These are phyloP conservation scores for Oxygymnocypris stewartii DNA, from an alignment of 2,113 vertebrate genomes.

Conservation along the genomic window DNA sequence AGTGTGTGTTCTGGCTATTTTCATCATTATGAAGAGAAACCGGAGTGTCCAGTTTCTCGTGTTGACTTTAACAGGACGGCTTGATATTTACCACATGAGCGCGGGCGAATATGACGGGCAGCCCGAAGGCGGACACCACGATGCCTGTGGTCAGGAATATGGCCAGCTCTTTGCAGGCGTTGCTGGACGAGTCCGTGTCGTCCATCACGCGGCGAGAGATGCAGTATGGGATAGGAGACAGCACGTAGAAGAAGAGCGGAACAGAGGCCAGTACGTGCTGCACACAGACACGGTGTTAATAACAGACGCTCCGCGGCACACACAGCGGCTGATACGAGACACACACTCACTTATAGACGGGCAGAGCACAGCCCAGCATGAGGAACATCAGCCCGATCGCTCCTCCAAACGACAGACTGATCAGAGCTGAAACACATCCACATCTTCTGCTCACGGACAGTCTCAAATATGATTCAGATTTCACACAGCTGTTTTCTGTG, in stretches of 20 bases:
- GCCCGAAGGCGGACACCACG: conserved; percentile 95
- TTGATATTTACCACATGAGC: conserved; percentile 83
- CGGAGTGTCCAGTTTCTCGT: too few relatives aligned
- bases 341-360: conserved; percentile 85
- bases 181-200: conserved; percentile 93
- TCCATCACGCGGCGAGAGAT: conserved; percentile 91
- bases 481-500: too few relatives aligned
- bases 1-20: too few relatives aligned
- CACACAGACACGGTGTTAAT: conserved; percentile 50
- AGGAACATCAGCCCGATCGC: conserved; percentile 97
- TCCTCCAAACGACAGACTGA: conserved; percentile 96
- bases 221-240: conserved; percentile 95
- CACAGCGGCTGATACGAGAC: background rate
- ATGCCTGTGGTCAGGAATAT: conserved; percentile 98
- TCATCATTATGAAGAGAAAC: too few relatives aligned
- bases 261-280: conserved; percentile 95
- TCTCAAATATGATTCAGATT: too few relatives aligned
- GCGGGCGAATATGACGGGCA: conserved; percentile 93
- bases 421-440: conserved; percentile 85
- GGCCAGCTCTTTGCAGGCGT: conserved; percentile 95
- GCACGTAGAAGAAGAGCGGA: conserved; percentile 97
- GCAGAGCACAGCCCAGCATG: conserved; percentile 97
- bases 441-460: too few relatives aligned
- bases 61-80: background rate
- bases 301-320: conserved; percentile 5